Conservation (phyloP, 2,113 vertebrate species). For the Cinclus cinclus region DNA sequence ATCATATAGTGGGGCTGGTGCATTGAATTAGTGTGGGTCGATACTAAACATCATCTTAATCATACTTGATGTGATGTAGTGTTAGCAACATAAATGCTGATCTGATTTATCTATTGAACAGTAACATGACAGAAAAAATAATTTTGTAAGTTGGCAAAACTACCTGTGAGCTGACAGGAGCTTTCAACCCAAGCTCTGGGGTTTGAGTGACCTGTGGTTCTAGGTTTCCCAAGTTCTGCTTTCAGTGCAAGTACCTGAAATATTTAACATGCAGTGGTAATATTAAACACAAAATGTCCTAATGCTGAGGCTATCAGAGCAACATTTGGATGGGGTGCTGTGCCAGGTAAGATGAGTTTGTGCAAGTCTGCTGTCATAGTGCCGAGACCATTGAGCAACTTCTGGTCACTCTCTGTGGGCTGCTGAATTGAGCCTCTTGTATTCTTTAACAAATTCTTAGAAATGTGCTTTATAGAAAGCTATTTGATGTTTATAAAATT, state of each 20-base stretch:
- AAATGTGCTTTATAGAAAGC: neutral
- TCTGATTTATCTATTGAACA: neutral
- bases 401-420: neutral
- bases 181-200: neutral
- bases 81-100: neutral
- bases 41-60: neutral
- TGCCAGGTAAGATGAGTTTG: neutral
- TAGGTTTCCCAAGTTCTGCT: neutral
- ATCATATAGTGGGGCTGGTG: neutral
- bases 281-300: neutral
- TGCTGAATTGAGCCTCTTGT: neutral
- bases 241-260: neutral
- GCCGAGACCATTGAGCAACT: neutral
- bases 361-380: neutral
- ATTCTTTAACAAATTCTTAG: neutral
- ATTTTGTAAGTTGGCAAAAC: neutral
- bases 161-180: neutral
- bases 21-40: fast-evolving
- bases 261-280: neutral
- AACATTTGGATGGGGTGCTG: neutral
- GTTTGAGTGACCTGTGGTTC: neutral
- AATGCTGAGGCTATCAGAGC: neutral
- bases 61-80: neutral
- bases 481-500: neutral
- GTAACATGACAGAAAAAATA: neutral